Evolutionary conservation across 2,113 vertebrate species (phyloP).

Genomic region (Microcebus griseorufus): DNA sequence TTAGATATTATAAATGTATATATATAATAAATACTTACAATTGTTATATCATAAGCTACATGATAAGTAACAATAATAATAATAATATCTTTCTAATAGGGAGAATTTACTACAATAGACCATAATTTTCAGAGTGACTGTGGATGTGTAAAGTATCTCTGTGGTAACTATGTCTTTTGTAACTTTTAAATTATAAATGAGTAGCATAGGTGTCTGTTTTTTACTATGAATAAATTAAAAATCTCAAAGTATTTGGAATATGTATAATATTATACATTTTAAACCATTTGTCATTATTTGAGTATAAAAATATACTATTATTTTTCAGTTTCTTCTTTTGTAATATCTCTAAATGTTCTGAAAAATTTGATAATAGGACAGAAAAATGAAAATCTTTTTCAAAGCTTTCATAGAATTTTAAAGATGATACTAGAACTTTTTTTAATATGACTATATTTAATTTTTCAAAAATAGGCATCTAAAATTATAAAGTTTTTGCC

Average conservation of each 20-base stretch:
- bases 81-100: conserved; percentile 85
- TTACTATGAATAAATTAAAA: not conserved
- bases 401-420: not conserved
- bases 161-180: conserved; percentile 87
- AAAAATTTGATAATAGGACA: not conserved
- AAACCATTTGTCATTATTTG: not conserved
- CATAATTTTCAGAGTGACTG: conserved; percentile 87
- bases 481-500: not conserved
- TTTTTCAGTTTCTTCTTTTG: not conserved
- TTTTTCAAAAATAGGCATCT: not conserved
- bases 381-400: not conserved
- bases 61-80: not conserved
- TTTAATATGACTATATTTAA: not conserved
- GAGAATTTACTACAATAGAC: conserved; percentile 91
- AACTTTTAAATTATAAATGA: conserved; percentile 29
- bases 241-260: not conserved
- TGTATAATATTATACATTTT: not conserved
- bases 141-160: conserved; percentile 90
- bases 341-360: conserved; percentile 32
- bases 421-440: not conserved
- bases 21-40: not conserved
- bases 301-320: not conserved
- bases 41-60: not conserved
- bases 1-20: not conserved
- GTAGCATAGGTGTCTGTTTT: not conserved